phyloP scores from a whole-genome alignment of 2,888 invertebrate genomes.

The Tryphoninae sp. region DNA sequence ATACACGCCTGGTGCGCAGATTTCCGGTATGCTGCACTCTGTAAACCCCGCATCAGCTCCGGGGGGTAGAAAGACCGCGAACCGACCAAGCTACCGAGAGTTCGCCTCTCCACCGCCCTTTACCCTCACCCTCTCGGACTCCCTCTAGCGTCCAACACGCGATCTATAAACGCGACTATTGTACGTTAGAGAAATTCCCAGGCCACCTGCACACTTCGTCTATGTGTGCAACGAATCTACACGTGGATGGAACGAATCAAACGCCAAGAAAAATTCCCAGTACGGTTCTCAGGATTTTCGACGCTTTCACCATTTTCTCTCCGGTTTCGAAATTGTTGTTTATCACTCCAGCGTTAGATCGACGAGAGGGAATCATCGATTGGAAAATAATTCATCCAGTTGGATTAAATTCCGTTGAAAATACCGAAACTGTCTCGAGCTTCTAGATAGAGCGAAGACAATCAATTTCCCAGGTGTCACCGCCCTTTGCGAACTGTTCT shows the following conservation, averaged over 20 bases:
- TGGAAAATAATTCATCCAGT: not conserved
- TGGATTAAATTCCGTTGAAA: not conserved
- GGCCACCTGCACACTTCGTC: constrained; percentile 23
- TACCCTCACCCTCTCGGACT: not conserved
- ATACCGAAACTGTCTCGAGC: too few species aligned
- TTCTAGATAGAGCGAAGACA: too few species aligned
- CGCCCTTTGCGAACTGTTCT: not conserved
- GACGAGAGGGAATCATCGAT: not conserved
- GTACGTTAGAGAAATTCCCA: constrained; percentile 55
- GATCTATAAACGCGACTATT: constrained; percentile 51
- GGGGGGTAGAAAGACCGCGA: constrained; percentile 48
- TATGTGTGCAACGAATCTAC: constrained; percentile 23
- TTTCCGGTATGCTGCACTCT: constrained; percentile 65
- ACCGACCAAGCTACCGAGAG: constrained; percentile 36
- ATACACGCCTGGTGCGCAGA: constrained; percentile 55
- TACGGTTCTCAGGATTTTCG: constrained; percentile 15
- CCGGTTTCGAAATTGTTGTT: too few species aligned
- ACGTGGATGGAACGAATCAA: constrained; percentile 44
- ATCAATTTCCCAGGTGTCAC: too few species aligned
- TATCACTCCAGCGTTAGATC: not conserved
- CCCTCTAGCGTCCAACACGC: constrained; percentile 33
- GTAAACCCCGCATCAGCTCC: constrained; percentile 60
- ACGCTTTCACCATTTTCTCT: too few species aligned
- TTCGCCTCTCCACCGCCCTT: not conserved
- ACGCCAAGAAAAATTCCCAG: constrained; percentile 44